A percentile compares a stretch with the other conserved stretches of the same genome.
These are phyloP conservation scores for Hormiphora californensis DNA, from an alignment of 37 sponge, comb jelly and placozoan species.

Conservation along the genomic window DNA sequence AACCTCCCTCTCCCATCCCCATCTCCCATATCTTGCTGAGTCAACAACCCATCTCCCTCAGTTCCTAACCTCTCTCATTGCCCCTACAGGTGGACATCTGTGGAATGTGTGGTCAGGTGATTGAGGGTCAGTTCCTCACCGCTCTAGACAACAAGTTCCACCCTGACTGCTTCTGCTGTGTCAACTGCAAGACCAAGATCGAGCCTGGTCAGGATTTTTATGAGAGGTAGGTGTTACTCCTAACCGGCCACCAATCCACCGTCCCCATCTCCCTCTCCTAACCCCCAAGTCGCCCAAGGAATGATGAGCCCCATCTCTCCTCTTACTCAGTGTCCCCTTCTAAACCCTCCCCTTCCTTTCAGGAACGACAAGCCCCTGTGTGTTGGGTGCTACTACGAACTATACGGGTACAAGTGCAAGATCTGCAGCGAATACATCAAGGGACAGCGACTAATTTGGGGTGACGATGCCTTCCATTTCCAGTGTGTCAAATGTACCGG, in stretches of 20 bases:
- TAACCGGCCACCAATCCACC: too few relatives aligned
- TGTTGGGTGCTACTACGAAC: slow-evolving; percentile 29
- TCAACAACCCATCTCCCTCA: too few relatives aligned
- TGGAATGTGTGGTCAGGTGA: slow-evolving; percentile 31
- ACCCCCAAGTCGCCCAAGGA: too few relatives aligned
- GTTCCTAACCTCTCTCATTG: too few relatives aligned
- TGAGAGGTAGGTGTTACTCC: background rate
- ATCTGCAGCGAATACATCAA: slow-evolving; percentile 17
- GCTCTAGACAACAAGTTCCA: slow-evolving; percentile 41
- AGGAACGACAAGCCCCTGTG: slow-evolving; percentile 55
- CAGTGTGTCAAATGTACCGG: slow-evolving; percentile 22
- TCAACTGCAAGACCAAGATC: slow-evolving; percentile 44
- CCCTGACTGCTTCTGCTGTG: slow-evolving; percentile 21
- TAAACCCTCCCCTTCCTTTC: too few relatives aligned
- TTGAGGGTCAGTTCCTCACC: slow-evolving; percentile 49
- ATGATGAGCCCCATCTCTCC: too few relatives aligned
- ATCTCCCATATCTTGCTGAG: too few relatives aligned
- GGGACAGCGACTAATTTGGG: slow-evolving; percentile 43
- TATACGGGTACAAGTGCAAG: slow-evolving; percentile 54
- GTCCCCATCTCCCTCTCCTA: too few relatives aligned
- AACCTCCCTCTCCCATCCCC: too few relatives aligned
- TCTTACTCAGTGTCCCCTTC: too few relatives aligned
- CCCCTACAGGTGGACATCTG: slow-evolving; percentile 46
- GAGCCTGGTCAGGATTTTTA: slow-evolving; percentile 38
- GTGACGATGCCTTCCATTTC: slow-evolving; percentile 53